Evolutionary conservation across 2,888 invertebrate genomes (phyloP).

Genomic region (Agrilus mali): DNA sequence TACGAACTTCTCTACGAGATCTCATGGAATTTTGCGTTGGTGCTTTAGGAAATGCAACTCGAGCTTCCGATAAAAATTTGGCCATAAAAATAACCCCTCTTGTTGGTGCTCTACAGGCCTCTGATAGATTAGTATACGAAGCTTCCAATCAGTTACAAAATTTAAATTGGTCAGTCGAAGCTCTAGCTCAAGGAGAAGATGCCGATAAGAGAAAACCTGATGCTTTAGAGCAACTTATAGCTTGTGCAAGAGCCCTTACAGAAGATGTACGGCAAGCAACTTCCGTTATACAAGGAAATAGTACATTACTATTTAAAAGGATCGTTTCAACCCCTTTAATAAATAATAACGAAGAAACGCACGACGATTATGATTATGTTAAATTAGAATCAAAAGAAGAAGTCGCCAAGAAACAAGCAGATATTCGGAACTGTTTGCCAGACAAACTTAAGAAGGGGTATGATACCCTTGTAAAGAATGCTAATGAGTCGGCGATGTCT

Average conservation of each 20-base stretch:
- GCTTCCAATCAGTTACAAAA: conserved; percentile 62
- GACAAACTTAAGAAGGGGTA: conserved; percentile 62
- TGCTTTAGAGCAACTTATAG: conserved; percentile 78
- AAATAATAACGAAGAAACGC: conserved; percentile 45
- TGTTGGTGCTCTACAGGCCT: conserved; percentile 67
- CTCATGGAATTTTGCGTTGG: conserved; percentile 82
- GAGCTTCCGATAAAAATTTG: conserved; percentile 65
- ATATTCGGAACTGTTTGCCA: conserved; percentile 59
- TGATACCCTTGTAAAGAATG: conserved; percentile 61
- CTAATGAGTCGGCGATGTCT: conserved; percentile 49
- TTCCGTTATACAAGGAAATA: conserved; percentile 82
- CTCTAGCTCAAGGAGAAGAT: conserved; percentile 16
- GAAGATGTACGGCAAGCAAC: conserved; percentile 83
- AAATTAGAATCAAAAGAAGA: conserved; percentile 66
- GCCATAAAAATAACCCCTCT: conserved; percentile 61
- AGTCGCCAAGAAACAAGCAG: conserved; percentile 57
- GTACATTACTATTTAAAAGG: conserved; percentile 63
- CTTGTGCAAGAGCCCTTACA: conserved; percentile 73
- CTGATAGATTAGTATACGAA: conserved; percentile 67
- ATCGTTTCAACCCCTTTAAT: conserved; percentile 31
- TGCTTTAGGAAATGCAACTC: conserved; percentile 72
- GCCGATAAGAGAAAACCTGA: conserved; percentile 52
- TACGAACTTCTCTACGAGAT: conserved; percentile 73
- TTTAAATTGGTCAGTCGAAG: conserved; percentile 57
- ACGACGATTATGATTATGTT: conserved; percentile 87